A percentile compares a stretch with the other conserved stretches of the same genome.
Conservation (phyloP, 2,888 invertebrate species). For the Aquatica leii region DNA sequence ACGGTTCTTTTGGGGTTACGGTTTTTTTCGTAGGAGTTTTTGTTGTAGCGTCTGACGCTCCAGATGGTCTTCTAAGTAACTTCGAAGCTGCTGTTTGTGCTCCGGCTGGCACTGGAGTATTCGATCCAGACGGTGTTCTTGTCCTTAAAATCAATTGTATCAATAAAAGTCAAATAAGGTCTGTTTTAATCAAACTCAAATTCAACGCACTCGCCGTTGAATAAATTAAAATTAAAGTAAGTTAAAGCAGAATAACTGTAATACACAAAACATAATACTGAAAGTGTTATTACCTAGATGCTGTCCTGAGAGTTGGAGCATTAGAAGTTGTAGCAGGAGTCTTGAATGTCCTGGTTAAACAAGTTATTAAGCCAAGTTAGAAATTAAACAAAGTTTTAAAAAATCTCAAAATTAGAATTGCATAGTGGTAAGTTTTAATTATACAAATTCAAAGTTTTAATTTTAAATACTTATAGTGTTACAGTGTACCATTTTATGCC, state of each 20-base stretch:
- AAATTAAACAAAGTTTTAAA: conserved; percentile 13
- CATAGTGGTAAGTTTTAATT: too few relatives aligned
- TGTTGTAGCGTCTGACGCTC: conserved; percentile 70
- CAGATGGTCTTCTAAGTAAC: conserved; percentile 72
- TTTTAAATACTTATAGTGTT: too few relatives aligned
- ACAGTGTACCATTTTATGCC: too few relatives aligned
- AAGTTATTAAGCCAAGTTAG: conserved; percentile 31
- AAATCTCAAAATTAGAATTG: too few relatives aligned
- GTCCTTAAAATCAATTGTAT: conserved; percentile 64
- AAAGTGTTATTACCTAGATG: conserved; percentile 58
- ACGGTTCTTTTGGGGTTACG: conserved; percentile 71
- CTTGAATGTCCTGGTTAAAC: conserved; percentile 59
- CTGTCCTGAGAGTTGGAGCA: conserved; percentile 60
- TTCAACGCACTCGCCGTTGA: background rate
- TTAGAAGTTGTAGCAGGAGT: conserved; percentile 58
- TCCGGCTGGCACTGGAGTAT: conserved; percentile 73
- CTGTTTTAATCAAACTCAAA: background rate
- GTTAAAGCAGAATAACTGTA: background rate
- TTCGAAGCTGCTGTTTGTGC: conserved; percentile 70
- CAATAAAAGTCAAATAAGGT: too few relatives aligned
- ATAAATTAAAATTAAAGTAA: background rate
- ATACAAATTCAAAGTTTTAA: too few relatives aligned
- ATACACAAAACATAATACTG: conserved; percentile 35
- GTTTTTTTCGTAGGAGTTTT: conserved; percentile 61
- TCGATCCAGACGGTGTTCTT: conserved; percentile 79